A percentile compares a stretch with the other conserved stretches of the same genome.
These are phyloP conservation scores for Patagioenas fasciata DNA, from an alignment of 2,113 vertebrate genomes.

Conservation along the genomic window DNA sequence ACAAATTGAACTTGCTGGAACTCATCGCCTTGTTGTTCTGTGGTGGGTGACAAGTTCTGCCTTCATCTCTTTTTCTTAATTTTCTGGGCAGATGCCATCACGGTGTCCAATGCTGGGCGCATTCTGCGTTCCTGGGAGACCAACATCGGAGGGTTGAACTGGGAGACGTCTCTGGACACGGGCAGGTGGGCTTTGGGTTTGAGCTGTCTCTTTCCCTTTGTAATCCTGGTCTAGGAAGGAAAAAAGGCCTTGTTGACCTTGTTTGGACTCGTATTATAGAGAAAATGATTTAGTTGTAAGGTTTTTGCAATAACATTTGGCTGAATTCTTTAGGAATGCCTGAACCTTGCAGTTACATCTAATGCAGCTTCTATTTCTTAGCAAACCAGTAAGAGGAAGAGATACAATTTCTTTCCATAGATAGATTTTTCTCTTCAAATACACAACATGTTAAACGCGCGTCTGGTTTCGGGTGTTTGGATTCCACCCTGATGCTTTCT, in stretches of 20 bases:
- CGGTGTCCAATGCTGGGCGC: slow-evolving; percentile 85
- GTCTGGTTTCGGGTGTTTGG: not conserved
- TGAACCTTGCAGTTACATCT: not conserved
- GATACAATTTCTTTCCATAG: rapidly evolving
- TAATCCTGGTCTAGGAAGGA: not conserved
- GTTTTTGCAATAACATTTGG: rapidly evolving
- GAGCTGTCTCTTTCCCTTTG: not conserved
- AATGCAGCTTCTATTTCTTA: not conserved
- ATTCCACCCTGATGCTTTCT: not conserved
- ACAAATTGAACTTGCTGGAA: not conserved
- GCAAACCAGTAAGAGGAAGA: not conserved
- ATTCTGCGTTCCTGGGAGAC: slow-evolving; percentile 95
- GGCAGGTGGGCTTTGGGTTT: slow-evolving; percentile 80
- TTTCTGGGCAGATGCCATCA: slow-evolving; percentile 82
- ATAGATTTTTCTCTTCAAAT: not conserved
- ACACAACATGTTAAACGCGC: rapidly evolving
- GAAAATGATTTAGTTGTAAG: rapidly evolving
- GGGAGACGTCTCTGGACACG: slow-evolving; percentile 89
- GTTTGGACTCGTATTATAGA: not conserved
- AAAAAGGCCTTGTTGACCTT: rapidly evolving
- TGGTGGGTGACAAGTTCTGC: rapidly evolving
- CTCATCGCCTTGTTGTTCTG: rapidly evolving
- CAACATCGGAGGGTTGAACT: slow-evolving; percentile 91
- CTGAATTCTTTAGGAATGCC: too few relatives aligned
- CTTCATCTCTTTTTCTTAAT: not conserved